A percentile compares a stretch with the other conserved stretches of the same genome.
phyloP scores from a whole-genome alignment of 2,113 vertebrate species.

The Alouatta palliata region DNA sequence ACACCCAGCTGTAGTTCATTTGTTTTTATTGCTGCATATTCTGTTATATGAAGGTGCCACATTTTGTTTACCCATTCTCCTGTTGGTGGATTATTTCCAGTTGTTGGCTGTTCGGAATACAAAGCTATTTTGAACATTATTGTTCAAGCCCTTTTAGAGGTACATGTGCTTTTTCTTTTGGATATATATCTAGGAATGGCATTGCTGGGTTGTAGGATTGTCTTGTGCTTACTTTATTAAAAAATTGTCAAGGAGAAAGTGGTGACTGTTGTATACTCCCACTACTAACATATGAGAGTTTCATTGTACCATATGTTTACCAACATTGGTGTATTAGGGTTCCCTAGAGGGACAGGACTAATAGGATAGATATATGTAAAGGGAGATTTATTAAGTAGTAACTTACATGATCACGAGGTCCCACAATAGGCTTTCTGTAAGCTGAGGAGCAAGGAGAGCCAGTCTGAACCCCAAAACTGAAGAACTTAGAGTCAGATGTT shows the following conservation, averaged over 20 bases:
- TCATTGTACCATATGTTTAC: neutral
- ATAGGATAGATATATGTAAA: too few relatives aligned
- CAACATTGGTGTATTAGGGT: neutral
- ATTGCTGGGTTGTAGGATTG: neutral
- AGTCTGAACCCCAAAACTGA: too few relatives aligned
- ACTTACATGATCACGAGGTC: too few relatives aligned
- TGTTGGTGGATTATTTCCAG: neutral
- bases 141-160: neutral
- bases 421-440: too few relatives aligned
- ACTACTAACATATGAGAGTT: neutral
- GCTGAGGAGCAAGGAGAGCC: too few relatives aligned
- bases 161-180: neutral
- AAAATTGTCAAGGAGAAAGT: neutral
- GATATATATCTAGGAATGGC: neutral
- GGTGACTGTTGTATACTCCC: neutral
- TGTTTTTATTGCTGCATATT: constrained; percentile 4
- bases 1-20: neutral
- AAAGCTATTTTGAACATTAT: neutral
- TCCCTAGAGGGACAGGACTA: too few relatives aligned
- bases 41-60: neutral
- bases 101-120: neutral
- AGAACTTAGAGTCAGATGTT: too few relatives aligned
- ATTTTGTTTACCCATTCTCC: neutral
- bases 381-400: too few relatives aligned
- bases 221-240: neutral